Evolutionary conservation across 1,140 invertebrate genomes (phyloP), one percentile per base, ranked within the genome.

Genomic region (Mamestra configurata): DNA sequence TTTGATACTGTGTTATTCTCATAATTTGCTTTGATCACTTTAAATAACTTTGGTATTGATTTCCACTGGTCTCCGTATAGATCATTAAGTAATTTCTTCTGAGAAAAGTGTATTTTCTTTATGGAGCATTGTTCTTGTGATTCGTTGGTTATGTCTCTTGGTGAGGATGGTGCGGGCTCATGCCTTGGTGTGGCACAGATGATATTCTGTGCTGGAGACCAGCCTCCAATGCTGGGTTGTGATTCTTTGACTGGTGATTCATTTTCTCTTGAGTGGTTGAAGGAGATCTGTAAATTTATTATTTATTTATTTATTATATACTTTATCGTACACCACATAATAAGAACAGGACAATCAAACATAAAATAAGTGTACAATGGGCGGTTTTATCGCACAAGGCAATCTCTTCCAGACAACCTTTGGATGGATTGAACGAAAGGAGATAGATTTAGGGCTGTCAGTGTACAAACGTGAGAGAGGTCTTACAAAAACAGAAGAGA

Each of bases 41-140:
- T 93, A 10, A 93, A 91, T 66, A 94, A 82, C 20, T 83, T 86
- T 1, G 93, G 92, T 76, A 94, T 93, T 0, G 89, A 89, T 78
- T 93, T 94, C 92, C 92, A 95, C n/a, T 83, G 80, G 27, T 94
- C 90, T 31, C 93, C 93, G 72, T 95, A 95, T 2, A 95, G 77
- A 20, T 94, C 92, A 53, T 84, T 88, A 0, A 95, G 71, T 35
- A 95, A 40, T 87, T 94, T 95, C 20, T 91, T 92, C 64, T 95
- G 93, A 8, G 92, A 94, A 24, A 82, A 68, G 40, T 92, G 86
- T 40, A 95, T 92, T 88, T 89, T 92, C 61, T 91, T 90, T 43
- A 93, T 88, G 0, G 92, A 91, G 55, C 93, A 95, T 57, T 92
- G 81, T 79, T 94, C 90, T 59, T 84, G 68, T 0, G 90, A 94